Percentiles rank a stretch among this genome's conserved stretches.
Evolutionary conservation across 2,888 invertebrate genomes (phyloP).

Genomic region (Leuctra nigra): DNA sequence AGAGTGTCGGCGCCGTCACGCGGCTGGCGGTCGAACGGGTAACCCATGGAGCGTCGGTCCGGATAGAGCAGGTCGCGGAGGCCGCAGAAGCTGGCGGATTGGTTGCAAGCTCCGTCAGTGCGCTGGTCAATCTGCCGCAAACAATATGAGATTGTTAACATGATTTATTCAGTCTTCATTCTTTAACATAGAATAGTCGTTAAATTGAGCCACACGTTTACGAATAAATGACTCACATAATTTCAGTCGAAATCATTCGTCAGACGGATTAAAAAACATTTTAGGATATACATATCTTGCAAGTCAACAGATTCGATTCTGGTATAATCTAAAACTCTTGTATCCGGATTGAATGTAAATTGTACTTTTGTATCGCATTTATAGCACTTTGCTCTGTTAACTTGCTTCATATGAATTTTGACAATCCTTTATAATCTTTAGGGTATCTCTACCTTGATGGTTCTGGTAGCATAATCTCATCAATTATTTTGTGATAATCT

Average conservation of each 20-base stretch:
- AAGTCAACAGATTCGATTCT: background rate
- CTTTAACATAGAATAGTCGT: no score
- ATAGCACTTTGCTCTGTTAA: no score
- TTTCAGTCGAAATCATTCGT: no score
- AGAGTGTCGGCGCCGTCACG: conserved; percentile 50
- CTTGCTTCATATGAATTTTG: no score
- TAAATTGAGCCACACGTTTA: background rate
- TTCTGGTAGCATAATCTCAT: no score
- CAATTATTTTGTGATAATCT: no score
- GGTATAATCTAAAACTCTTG: background rate
- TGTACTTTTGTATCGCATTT: no score
- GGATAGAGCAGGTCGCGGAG: conserved; percentile 70
- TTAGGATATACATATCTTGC: no score
- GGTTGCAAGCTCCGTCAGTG: conserved; percentile 23
- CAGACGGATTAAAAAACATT: no score
- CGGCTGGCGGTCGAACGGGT: conserved; percentile 67
- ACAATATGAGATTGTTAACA: background rate
- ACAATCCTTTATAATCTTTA: no score
- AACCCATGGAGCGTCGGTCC: conserved; percentile 77
- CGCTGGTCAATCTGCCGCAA: conserved; percentile 26
- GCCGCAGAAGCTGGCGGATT: conserved; percentile 27
- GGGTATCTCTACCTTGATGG: no score
- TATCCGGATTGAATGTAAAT: background rate
- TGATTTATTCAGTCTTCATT: background rate
- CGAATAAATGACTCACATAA: no score